phyloP scores from a whole-genome alignment of 2,797 vertebrate species.

The Mus caroli region DNA sequence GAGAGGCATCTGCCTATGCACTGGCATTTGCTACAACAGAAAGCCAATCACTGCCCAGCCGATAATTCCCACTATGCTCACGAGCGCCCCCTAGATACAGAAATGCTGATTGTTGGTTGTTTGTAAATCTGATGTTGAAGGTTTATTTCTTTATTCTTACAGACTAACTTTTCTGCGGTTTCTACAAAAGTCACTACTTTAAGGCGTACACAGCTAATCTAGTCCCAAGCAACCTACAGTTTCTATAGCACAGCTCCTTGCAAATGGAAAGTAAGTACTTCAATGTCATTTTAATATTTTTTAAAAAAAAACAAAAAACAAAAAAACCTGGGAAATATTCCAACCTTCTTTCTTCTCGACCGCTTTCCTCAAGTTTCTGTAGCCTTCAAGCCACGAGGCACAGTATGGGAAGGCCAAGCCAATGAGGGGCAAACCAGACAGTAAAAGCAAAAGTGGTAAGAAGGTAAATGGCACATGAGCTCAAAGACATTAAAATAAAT shows the following conservation, averaged over 20 bases:
- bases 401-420: conserved; percentile 92
- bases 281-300: conserved; percentile 89
- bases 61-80: background rate
- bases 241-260: conserved; percentile 82
- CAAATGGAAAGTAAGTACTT: conserved; percentile 87
- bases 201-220: conserved; percentile 57
- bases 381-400: conserved; percentile 94
- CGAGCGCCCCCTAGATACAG: conserved; percentile 47
- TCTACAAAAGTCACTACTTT: conserved; percentile 50
- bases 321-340: conserved; percentile 91
- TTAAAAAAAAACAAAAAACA: background rate
- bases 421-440: conserved; percentile 92
- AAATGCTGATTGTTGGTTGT: background rate
- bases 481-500: conserved; percentile 88
- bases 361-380: conserved; percentile 94
- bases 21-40: background rate
- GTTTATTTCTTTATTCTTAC: background rate
- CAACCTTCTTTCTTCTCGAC: conserved; percentile 95
- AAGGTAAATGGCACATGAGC: conserved; percentile 90
- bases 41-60: background rate
- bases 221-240: conserved; percentile 74
- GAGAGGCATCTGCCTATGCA: background rate
- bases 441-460: conserved; percentile 90
- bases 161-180: conserved; percentile 5
- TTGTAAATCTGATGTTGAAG: background rate